Percentiles rank a stretch among this genome's conserved stretches.
phyloP scores from a whole-genome alignment of 1,140 invertebrate genomes.

The Sinonovacula constricta region DNA sequence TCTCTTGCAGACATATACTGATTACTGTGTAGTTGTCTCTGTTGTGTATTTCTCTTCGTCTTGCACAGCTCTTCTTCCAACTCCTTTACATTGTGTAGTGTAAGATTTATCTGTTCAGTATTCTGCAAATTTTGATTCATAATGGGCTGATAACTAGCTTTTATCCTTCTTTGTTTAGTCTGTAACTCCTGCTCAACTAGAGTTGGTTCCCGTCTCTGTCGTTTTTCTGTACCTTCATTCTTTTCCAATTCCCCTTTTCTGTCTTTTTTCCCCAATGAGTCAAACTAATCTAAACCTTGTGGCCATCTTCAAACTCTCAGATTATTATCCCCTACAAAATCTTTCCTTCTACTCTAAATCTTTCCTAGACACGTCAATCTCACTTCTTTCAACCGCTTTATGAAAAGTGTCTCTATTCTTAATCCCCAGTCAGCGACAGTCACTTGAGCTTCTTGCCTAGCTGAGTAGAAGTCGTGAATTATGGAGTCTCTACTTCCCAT shows the following conservation, averaged over 20 bases:
- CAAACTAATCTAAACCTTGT: constrained; percentile 1
- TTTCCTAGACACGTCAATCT: constrained; percentile 5
- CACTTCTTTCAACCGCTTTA: constrained; percentile 3
- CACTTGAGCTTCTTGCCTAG: not conserved
- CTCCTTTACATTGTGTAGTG: not conserved
- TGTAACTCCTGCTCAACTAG: not conserved
- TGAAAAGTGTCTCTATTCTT: constrained; percentile 19
- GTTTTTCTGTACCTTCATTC: not conserved
- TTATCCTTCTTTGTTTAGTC: not conserved
- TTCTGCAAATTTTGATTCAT: not conserved
- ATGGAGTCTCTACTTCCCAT: not conserved
- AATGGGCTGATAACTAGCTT: not conserved
- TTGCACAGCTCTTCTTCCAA: not conserved
- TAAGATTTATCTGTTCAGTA: not conserved
- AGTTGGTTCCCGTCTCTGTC: not conserved
- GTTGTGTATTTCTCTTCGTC: no score
- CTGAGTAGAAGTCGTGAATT: constrained; percentile 14
- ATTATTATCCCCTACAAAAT: constrained; percentile 13
- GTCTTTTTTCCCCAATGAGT: no score
- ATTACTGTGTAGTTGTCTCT: no score
- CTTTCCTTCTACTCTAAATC: constrained; percentile 17
- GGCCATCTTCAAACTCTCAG: constrained; percentile 5
- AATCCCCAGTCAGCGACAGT: constrained; percentile 3
- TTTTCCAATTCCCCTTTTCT: not conserved
- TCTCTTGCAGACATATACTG: no score